Base-by-base conservation (phyloP, 2,888 invertebrate genomes). In the Isoperla grammatica region DNA sequence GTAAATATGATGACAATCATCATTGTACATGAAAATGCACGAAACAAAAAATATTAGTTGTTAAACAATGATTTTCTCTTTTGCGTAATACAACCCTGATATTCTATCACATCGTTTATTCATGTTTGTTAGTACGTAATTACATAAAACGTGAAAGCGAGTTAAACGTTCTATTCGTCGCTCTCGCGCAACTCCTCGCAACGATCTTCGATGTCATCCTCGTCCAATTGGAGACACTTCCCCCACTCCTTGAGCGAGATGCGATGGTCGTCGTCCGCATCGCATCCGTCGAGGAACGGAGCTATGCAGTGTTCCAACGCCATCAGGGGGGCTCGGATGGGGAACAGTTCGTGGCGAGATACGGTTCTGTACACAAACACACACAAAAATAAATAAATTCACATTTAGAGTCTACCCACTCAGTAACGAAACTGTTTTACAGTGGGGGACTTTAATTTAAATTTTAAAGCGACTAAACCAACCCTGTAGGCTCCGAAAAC, bases 281-380 rank as follows among this genome's bases (percentile, higher is more conserved):
- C 97, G 75, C 98, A 98, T 23, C 81, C 80, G 76, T 95, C 88
- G 64, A 97, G 83, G 83, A 98, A 98, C 42, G 95, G 95, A 62
- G 93, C 91, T 76, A 97, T 96, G 79, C 98, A 98, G 75, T 96
- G 96, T 77, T 98, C 98, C 77, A 98, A 83, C 39, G 95, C 86
- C 83, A 96, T 89, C 65, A 98, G 80, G 2, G 95, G 95, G 55
- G 96, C 96, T 63, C 94, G 86, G 73, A 96, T 93, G 57, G 95
- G 95, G 82, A 95, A 95, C 71, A 98, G 79, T 78, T 98, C 97
- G 79, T 95, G 94, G 40, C 93, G 86, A 22, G 94, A 94, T 46
- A 98, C 92, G 65, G 83, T 73, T 70, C 88, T 85, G 68, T 29
- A 29, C 29, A 29, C n/a, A 29, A 29, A 29, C 29, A 29, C 29